Conservation (phyloP, 2,797 vertebrate species). For the Meda fulgida region DNA sequence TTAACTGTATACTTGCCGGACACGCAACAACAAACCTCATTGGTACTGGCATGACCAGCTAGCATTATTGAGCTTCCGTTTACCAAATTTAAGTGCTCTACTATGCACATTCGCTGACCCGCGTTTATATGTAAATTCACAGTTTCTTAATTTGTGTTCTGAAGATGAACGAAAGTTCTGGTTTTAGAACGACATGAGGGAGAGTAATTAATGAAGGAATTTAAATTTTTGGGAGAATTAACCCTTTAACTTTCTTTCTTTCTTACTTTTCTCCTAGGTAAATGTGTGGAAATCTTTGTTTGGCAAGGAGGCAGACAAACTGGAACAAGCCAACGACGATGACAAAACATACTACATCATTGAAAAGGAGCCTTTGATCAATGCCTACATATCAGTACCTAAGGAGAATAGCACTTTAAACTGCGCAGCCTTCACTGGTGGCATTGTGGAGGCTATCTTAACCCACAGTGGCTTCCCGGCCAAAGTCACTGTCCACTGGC, state of each 20-base stretch:
- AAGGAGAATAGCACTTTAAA: constrained; percentile 95
- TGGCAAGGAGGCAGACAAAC: constrained; percentile 92
- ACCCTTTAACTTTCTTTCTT: background rate
- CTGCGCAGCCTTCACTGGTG: constrained; percentile 93
- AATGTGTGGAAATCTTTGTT: constrained; percentile 91
- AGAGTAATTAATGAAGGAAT: background rate
- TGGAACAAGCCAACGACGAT: constrained; percentile 96
- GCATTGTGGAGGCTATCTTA: constrained; percentile 92
- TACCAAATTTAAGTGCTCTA: background rate
- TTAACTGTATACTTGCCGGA: background rate
- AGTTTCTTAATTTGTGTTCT: background rate
- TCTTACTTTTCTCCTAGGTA: constrained; percentile 67
- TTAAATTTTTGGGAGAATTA: background rate
- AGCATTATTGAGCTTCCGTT: background rate
- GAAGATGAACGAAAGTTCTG: background rate
- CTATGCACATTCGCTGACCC: no score
- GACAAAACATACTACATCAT: constrained; percentile 96
- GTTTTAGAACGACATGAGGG: background rate
- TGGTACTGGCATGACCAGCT: background rate
- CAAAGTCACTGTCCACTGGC: constrained; percentile 95
- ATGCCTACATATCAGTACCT: constrained; percentile 92
- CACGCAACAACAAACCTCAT: background rate
- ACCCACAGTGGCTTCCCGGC: constrained; percentile 92
- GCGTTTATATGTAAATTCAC: background rate
- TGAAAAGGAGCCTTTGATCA: constrained; percentile 92